Base-by-base conservation (phyloP, 2,797 vertebrate species). In the Orientallactaga sibirica region DNA sequence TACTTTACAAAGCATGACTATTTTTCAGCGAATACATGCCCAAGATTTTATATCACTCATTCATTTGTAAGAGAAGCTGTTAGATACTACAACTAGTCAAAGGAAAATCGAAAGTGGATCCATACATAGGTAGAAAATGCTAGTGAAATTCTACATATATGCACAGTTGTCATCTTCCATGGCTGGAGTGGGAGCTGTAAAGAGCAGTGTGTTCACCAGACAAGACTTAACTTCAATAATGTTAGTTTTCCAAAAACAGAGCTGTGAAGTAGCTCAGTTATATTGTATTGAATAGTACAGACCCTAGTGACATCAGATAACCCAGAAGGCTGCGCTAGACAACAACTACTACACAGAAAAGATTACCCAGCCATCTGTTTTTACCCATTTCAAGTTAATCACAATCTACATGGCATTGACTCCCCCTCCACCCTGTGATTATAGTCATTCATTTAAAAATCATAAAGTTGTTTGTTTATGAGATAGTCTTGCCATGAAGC, bases 31-130 rank as follows among this genome's bases (percentile, higher is more conserved):
- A 76, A 7, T 83, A 62, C 19, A 16, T 92, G 12, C 76, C 43
- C 75, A 33, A 80, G 37, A 52, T 70, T 93, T 90, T 86, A 55
- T 80, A 76, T 64, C 74, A 76, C 71, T 79, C 58, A 70, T 90
- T 83, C 91, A 80, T 89, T 89, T 93, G 29, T 82, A 71, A 76
- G 73, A 77, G 27, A 80, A 24, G 33, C 64, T n/a, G 25, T 58
- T 95, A 93, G 62, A 74, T 24, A 18, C 62, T 81, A 67, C 5
- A 81, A 5, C 18, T 64, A 90, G 37, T 70, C 73, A 67, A n/a
- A 95, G 75, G 85, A 73, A 77, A 90, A 90, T 58, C 62, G 15
- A 62, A 12, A 81, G 12, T 27, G 87, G 66, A 70, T 14, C 41
- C 12, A 55, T 25, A 29, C 24, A 9, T 7, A 77, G 58, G 19